Conservation (phyloP, 64 coral and sea anemone genomes). For the Orbicella faveolata region DNA sequence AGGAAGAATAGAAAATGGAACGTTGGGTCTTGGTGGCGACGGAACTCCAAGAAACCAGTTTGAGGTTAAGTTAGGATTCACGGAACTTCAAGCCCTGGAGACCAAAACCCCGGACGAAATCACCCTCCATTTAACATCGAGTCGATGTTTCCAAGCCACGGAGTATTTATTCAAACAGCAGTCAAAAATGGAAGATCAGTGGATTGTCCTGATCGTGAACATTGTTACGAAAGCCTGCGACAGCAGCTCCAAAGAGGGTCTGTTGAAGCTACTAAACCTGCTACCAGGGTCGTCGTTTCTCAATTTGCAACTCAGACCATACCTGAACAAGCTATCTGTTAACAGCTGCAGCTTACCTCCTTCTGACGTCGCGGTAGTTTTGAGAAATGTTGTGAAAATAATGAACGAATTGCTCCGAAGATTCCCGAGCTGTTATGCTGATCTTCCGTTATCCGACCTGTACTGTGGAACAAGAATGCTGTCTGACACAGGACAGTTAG, state of each 20-base stretch:
- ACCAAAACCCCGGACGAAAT: background rate
- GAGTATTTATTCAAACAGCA: background rate
- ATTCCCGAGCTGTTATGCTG: background rate
- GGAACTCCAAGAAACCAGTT: background rate
- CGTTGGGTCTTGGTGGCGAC: background rate
- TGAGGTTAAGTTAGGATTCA: background rate
- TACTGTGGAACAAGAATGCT: background rate
- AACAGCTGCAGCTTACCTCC: background rate
- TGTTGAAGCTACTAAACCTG: slow-evolving; percentile 27
- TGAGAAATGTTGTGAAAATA: slow-evolving; percentile 13
- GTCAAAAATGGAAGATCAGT: background rate
- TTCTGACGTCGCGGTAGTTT: background rate
- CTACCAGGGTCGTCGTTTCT: slow-evolving; percentile 33
- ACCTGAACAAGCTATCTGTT: background rate
- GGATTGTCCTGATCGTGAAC: slow-evolving; percentile 17
- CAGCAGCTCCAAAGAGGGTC: background rate
- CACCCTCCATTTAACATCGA: background rate
- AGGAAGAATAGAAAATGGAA: background rate
- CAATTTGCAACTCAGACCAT: background rate
- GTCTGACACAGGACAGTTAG: background rate
- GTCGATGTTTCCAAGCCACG: slow-evolving; percentile 1
- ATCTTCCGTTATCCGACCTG: slow-evolving; percentile 31
- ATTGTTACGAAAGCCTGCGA: slow-evolving; percentile 27
- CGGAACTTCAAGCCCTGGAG: background rate
- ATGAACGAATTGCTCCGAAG: slow-evolving; percentile 39